phyloP scores from a whole-genome alignment of 2,888 invertebrate genomes.

The Dolichopus griseipennis region DNA sequence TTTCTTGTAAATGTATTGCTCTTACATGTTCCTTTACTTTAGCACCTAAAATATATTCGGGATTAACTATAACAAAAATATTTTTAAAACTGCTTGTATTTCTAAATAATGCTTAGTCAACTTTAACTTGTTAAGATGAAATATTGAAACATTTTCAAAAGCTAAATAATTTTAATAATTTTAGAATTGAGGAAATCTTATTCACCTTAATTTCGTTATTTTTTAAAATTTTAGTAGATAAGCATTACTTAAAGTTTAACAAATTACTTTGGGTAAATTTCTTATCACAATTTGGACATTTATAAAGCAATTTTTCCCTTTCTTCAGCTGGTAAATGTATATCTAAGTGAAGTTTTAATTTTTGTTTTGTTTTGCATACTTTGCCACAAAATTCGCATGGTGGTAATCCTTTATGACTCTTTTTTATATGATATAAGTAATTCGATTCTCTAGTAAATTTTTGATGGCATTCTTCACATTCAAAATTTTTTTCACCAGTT shows the following conservation, averaged over 20 bases:
- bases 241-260: too few relatives aligned
- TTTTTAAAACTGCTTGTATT: too few relatives aligned
- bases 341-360: not conserved
- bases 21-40: constrained; percentile 17
- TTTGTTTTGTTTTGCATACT: not conserved
- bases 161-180: too few relatives aligned
- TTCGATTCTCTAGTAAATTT: not conserved
- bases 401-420: not conserved
- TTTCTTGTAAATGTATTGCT: constrained; percentile 22
- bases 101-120: too few relatives aligned
- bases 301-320: not conserved
- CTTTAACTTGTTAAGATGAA: too few relatives aligned
- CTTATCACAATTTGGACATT: not conserved
- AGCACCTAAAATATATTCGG: not conserved
- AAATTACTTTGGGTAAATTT: not conserved
- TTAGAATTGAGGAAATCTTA: too few relatives aligned
- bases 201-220: too few relatives aligned
- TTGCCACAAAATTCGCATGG: not conserved
- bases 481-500: not conserved
- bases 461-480: not conserved
- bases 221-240: too few relatives aligned
- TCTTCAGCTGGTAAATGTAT: not conserved
- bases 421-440: not conserved
- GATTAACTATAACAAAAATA: too few relatives aligned
- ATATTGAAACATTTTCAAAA: too few relatives aligned